Evolutionary conservation across 1,140 invertebrate genomes (phyloP).

Genomic region (Drosophila pseudoananassae): DNA sequence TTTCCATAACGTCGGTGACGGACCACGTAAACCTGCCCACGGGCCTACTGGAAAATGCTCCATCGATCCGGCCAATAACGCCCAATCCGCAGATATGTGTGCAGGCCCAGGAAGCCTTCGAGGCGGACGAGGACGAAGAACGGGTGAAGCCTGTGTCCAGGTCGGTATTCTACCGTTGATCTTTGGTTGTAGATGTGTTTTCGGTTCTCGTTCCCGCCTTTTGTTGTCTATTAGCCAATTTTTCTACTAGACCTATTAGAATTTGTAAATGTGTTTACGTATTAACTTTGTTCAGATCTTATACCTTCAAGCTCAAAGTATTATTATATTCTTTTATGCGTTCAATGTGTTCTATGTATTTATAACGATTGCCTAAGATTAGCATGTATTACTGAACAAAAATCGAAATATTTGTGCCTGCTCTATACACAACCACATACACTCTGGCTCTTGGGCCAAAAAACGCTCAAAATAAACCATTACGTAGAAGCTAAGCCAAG

Average conservation of each 20-base stretch:
- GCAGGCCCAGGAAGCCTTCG: conserved; percentile 58
- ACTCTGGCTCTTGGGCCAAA: conserved; percentile 14
- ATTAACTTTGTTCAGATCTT: conserved; percentile 7
- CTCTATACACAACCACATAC: conserved; percentile 35
- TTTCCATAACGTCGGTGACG: conserved; percentile 85
- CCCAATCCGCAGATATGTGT: conserved; percentile 88
- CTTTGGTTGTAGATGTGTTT: conserved; percentile 32
- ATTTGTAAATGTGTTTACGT: conserved; percentile 40
- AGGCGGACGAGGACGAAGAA: conserved; percentile 35
- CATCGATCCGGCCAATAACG: conserved; percentile 78
- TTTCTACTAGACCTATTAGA: conserved; percentile 20
- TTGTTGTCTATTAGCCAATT: conserved; percentile 54
- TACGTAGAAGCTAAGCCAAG: conserved; percentile 19
- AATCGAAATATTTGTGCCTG: conserved; percentile 47
- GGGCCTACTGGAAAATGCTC: conserved; percentile 78
- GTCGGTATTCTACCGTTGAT: conserved; percentile 79
- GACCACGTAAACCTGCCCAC: conserved; percentile 86
- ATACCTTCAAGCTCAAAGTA: conserved; percentile 28
- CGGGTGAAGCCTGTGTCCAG: conserved; percentile 53
- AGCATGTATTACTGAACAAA: conserved; percentile 65
- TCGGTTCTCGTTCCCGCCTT: conserved; percentile 18
- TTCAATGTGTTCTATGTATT: conserved; percentile 30
- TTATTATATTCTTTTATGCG: conserved; percentile 30
- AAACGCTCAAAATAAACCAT: conserved; percentile 65
- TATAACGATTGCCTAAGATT: conserved; percentile 36